Evolutionary conservation across 2,888 invertebrate genomes (phyloP), one percentile per base, ranked within the genome.

Genomic region (Eudemis profundana): DNA sequence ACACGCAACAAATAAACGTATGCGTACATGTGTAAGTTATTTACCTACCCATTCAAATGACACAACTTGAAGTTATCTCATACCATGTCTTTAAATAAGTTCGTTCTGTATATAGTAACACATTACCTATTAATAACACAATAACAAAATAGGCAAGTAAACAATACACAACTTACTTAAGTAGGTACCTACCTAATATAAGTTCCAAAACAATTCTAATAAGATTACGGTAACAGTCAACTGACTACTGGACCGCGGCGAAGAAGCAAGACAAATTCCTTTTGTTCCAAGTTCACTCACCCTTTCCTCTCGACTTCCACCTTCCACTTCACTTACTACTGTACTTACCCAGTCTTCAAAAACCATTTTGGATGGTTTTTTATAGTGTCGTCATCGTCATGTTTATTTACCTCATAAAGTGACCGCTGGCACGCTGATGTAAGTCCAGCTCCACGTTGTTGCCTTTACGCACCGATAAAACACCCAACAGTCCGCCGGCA

Each of bases 381-480:
- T 51, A 46, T 64, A 38, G 23, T 33, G 33, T 2, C 15, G 33
- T 23, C 29, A 53, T 2, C 15, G 33, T 23, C 29, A 53, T 59
- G 66, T 68, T 70, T 72, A 68, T 69, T 79, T 86, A 91, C 95
- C 95, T 95, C 93, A 95, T 94, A 82, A 95, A 95, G 93, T 95
- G 95, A 91, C 95, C 95, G 92, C 93, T 93, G 93, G 95, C 94
- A 93, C 95, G 94, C 92, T 95, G 95, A 80, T 95, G 95, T 84
- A 95, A 93, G 76, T 95, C 95, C 92, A 95, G 95, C 93, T 95
- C 95, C 95, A 95, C 94, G 92, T 89, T 95, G 94, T 83, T 79
- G 93, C 93, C 89, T 94, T 94, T 53, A 72, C 70, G 63, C 79
- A 73, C 79, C 76, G 74, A 68, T 70, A 61, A 69, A 63, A 75